Evolutionary conservation across 2,113 vertebrate species (phyloP).

Genomic region (Dicerorhinus sumatrensis): DNA sequence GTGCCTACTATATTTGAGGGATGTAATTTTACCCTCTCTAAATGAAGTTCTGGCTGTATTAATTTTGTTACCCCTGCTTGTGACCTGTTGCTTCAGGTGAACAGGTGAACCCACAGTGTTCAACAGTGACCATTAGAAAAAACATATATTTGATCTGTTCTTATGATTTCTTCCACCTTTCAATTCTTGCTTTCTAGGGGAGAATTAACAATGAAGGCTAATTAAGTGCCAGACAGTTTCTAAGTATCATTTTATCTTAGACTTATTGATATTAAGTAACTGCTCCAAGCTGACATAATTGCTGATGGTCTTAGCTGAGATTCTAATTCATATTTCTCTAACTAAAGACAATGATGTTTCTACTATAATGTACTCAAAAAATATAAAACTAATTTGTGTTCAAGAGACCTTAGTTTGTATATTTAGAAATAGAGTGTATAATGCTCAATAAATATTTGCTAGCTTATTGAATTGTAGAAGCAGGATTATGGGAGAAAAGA

Average conservation of each 20-base stretch:
- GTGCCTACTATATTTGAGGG: not conserved
- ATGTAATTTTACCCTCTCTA: constrained; percentile 11
- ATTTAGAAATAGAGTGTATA: constrained; percentile 25
- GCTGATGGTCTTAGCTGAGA: not conserved
- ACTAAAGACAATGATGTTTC: not conserved
- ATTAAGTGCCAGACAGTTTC: not conserved
- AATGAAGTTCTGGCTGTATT: not conserved
- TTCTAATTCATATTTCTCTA: constrained; percentile 7
- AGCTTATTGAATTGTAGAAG: constrained; percentile 28
- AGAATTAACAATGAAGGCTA: constrained; percentile 6
- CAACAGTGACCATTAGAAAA: not conserved
- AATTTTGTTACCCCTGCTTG: constrained; percentile 5
- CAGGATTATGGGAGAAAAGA: not conserved
- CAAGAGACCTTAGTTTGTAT: not conserved
- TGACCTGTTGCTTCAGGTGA: not conserved
- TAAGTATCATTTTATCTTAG: constrained; percentile 16
- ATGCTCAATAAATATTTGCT: not conserved
- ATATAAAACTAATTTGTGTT: constrained; percentile 31
- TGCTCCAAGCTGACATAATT: constrained; percentile 36
- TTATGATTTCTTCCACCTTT: constrained; percentile 24
- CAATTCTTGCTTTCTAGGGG: not conserved
- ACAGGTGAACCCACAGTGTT: not conserved
- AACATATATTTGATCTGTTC: not conserved
- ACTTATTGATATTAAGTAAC: constrained; percentile 31
- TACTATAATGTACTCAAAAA: not conserved